Base-by-base conservation (phyloP, 92 coral and sea anemone genomes). In the Epizoanthus fatuus region DNA sequence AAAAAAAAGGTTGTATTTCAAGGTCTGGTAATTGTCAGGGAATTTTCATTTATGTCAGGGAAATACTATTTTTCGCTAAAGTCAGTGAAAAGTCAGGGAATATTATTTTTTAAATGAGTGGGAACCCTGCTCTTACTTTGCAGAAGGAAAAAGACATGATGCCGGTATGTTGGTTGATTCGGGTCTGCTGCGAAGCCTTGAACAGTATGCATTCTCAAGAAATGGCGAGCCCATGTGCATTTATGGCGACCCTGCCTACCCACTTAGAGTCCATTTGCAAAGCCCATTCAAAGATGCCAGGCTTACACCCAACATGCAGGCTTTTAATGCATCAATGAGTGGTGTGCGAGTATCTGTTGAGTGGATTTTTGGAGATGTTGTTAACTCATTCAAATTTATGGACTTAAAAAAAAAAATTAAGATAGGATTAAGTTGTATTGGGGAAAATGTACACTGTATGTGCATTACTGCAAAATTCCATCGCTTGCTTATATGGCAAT, bases 291-390 rank as follows among this genome's bases (percentile, higher is more conserved):
- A 44, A 65, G 70, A 65, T 65, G 70, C 70, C 70, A 65, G 7
- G 70, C 70, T 65, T 44, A 29, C 70, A 65, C 70, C 70, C 35
- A 44, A 65, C 29, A 65, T 65, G 70, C 70, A 65, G 70, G 70
- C 40, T 65, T 65, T 65, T 44, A 65, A 65, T 65, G 70, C 70
- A 20, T 65, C 70, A 65, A 65, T 65, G 70, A 65, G 45, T 65
- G 35, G 39, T 35, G 74, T 68, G n/a, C 11, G 74, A 53, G 52
- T 68, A 53, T 69, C 74, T 39, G 74, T 69, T 32, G 74, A 69
- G 74, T 69, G 74, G 74, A 69, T 39, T 4, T n/a, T 69, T 69
- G 74, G 74, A 69, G 74, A 69, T 69, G 74, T 69, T 69, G 53
- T 39, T 20, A 69, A 38, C 74, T 69, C 74, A 3, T 69, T 69